phyloP scores from a whole-genome alignment of 2,888 invertebrate species.

The Diaperis boleti region DNA sequence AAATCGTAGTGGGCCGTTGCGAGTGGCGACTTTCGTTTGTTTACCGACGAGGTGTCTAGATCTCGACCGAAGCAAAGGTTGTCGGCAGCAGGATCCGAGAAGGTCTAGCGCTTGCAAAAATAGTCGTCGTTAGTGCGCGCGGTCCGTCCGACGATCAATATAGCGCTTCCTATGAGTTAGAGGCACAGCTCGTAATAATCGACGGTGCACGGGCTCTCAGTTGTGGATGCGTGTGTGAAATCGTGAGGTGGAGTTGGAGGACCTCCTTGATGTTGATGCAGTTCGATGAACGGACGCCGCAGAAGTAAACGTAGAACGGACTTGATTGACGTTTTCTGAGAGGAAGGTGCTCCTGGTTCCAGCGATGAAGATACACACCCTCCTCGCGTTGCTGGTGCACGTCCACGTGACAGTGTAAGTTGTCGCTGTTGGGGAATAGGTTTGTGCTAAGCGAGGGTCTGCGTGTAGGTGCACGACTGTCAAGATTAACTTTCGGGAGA shows the following conservation, averaged over 20 bases:
- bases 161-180: constrained; percentile 45
- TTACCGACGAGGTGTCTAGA: constrained; percentile 16
- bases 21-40: constrained; percentile 17
- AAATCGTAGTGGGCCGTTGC: constrained; percentile 16
- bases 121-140: constrained; percentile 46
- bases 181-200: constrained; percentile 41
- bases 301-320: too few species aligned
- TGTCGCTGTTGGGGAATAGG: constrained; percentile 2
- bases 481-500: constrained; percentile 92
- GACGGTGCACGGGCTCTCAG: constrained; percentile 40
- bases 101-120: constrained; percentile 41
- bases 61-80: constrained; percentile 22
- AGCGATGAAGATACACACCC: constrained; percentile 54
- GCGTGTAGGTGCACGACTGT: constrained; percentile 77
- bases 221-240: constrained; percentile 38
- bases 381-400: constrained; percentile 60
- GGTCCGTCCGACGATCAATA: constrained; percentile 46
- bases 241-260: constrained; percentile 34
- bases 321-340: too few species aligned
- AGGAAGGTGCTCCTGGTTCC: too few species aligned
- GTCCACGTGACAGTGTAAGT: constrained; percentile 69
- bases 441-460: not conserved
- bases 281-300: constrained; percentile 35
- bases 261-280: constrained; percentile 34
- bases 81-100: constrained; percentile 34